These are phyloP conservation scores for Maniola hyperantus DNA, from an alignment of 2,888 invertebrate genomes.

Conservation along the genomic window DNA sequence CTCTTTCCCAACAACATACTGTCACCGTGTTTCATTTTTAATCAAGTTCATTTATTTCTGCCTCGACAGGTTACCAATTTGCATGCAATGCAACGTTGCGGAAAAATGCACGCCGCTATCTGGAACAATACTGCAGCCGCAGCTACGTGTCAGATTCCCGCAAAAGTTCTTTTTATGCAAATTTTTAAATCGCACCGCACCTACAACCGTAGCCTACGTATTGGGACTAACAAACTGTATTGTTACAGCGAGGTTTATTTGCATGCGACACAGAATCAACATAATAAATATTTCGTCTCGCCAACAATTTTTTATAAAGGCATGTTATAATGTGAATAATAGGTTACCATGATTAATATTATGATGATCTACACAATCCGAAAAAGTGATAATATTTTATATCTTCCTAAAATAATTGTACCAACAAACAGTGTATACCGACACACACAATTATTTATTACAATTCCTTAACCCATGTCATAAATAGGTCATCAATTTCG, in stretches of 20 bases:
- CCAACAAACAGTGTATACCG: too few species aligned
- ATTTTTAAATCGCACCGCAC: slow-evolving; percentile 28
- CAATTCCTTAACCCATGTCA: too few species aligned
- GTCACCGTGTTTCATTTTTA: slow-evolving; percentile 26
- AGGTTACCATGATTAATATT: too few species aligned
- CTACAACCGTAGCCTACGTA: slow-evolving; percentile 16
- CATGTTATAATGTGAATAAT: too few species aligned
- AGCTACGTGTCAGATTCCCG: slow-evolving; percentile 33
- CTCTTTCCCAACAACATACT: neutral
- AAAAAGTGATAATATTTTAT: too few species aligned
- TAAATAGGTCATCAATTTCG: neutral
- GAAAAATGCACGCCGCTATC: slow-evolving; percentile 33
- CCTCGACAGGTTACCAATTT: slow-evolving; percentile 37
- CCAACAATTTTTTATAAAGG: too few species aligned
- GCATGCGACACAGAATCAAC: slow-evolving; percentile 3
- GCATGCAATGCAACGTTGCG: slow-evolving; percentile 32
- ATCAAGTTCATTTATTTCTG: slow-evolving; percentile 33
- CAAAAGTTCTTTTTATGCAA: slow-evolving; percentile 31
- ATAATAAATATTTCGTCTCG: neutral
- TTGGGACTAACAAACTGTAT: slow-evolving; percentile 21
- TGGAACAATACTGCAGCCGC: slow-evolving; percentile 35
- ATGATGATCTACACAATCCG: too few species aligned
- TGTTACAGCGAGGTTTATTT: slow-evolving; percentile 5
- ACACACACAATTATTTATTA: too few species aligned
- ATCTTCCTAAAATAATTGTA: too few species aligned